These are phyloP conservation scores for Diprion similis DNA, from an alignment of 1,140 invertebrate genomes.

Conservation along the genomic window DNA sequence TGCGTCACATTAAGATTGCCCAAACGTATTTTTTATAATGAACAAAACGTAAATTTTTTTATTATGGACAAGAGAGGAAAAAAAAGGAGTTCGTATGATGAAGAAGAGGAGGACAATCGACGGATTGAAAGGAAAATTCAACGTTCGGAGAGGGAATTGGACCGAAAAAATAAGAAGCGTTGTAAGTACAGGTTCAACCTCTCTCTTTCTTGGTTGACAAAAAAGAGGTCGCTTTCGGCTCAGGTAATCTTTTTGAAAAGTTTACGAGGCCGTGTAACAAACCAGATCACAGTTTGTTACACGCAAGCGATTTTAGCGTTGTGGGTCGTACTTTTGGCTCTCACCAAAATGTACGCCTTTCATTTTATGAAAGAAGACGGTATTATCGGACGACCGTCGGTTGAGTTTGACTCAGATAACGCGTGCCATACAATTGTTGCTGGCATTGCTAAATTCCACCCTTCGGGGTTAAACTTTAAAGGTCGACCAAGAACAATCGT, in stretches of 20 bases:
- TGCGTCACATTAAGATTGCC: too few species aligned
- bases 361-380: slow-evolving; percentile 22
- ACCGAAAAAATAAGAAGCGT: not conserved
- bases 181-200: slow-evolving; percentile 22
- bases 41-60: too few species aligned
- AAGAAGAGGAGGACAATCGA: too few species aligned
- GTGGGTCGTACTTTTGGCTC: slow-evolving; percentile 19
- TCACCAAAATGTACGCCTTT: slow-evolving; percentile 23
- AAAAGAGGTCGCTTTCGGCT: slow-evolving; percentile 20
- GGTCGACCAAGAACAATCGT: not conserved
- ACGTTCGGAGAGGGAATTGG: too few species aligned
- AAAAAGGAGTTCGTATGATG: too few species aligned
- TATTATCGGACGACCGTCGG: not conserved
- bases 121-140: too few species aligned
- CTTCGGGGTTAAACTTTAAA: too few species aligned
- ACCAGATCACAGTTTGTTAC: slow-evolving; percentile 18
- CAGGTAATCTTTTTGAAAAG: slow-evolving; percentile 11
- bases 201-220: slow-evolving; percentile 12
- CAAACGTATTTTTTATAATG: too few species aligned
- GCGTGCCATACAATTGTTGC: too few species aligned
- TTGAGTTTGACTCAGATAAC: slow-evolving; percentile 19
- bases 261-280: slow-evolving; percentile 20
- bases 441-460: too few species aligned
- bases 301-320: slow-evolving; percentile 20
- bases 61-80: too few species aligned